These are phyloP conservation scores for Ennomos erosarius DNA, from an alignment of 2,888 invertebrate genomes.

Conservation along the genomic window DNA sequence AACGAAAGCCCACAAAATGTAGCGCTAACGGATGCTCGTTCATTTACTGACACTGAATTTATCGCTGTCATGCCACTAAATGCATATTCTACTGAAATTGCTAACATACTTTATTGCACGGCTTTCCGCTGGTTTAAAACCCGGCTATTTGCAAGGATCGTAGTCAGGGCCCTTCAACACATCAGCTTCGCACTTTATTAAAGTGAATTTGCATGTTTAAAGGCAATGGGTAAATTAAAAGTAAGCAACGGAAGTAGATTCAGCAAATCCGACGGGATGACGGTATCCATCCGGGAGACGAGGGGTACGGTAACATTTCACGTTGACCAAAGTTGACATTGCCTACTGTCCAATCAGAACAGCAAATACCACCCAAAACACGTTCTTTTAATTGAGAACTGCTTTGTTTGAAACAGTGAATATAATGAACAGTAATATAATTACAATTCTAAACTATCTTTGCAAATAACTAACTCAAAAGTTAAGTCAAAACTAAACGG, in stretches of 20 bases:
- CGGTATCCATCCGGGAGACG: constrained; percentile 10
- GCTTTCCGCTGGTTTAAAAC: constrained; percentile 59
- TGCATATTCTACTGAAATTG: constrained; percentile 70
- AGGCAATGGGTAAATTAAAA: constrained; percentile 24
- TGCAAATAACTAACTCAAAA: too few relatives aligned
- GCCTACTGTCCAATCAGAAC: constrained; percentile 40
- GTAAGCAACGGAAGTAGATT: constrained; percentile 13
- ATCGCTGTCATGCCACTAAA: constrained; percentile 65
- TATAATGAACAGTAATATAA: too few relatives aligned
- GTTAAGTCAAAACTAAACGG: not conserved
- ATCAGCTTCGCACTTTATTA: constrained; percentile 37
- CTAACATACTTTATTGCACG: constrained; percentile 62
- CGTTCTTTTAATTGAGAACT: constrained; percentile 26
- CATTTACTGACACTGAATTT: constrained; percentile 62
- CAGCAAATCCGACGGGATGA: not conserved
- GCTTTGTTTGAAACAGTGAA: constrained; percentile 5
- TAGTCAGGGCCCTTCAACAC: constrained; percentile 28
- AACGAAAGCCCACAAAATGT: constrained; percentile 56
- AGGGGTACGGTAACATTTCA: constrained; percentile 19
- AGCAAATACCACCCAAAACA: constrained; percentile 36
- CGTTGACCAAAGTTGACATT: constrained; percentile 40
- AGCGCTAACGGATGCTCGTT: constrained; percentile 59
- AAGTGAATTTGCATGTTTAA: constrained; percentile 29
- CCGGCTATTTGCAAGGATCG: constrained; percentile 46
- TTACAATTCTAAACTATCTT: not conserved